A percentile compares a stretch with the other conserved stretches of the same genome.
Evolutionary conservation across 2,888 invertebrate species (phyloP).

Genomic region (Rotaria macrura): DNA sequence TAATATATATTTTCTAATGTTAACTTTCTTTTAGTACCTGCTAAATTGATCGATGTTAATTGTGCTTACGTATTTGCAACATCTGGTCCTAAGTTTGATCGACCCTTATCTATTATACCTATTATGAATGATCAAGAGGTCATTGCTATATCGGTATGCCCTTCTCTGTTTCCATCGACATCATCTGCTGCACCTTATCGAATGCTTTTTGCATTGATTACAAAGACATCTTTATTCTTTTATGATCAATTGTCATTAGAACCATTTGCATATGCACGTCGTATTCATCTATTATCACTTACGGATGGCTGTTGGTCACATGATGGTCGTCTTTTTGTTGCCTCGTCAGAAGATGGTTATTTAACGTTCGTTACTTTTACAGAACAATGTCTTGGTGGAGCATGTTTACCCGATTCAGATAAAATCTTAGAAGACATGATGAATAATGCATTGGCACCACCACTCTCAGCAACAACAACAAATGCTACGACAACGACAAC

Average conservation of each 20-base stretch:
- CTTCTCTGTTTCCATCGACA: conserved; percentile 23
- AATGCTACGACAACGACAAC: background rate
- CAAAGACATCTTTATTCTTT: conserved; percentile 68
- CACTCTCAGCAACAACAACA: background rate
- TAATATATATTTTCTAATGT: no score
- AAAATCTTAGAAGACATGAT: conserved; percentile 1
- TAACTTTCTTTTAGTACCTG: conserved; percentile 9
- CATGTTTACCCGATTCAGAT: background rate
- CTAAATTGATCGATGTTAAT: background rate
- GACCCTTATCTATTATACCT: background rate
- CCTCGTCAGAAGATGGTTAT: conserved; percentile 79
- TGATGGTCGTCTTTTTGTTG: conserved; percentile 65
- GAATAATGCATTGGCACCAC: background rate
- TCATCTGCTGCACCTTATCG: conserved; percentile 57
- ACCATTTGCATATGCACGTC: conserved; percentile 66
- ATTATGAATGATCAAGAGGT: conserved; percentile 26
- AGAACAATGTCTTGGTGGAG: background rate
- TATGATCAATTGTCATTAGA: conserved; percentile 74
- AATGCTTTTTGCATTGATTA: conserved; percentile 79
- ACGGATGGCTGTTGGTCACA: conserved; percentile 77
- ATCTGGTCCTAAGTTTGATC: background rate
- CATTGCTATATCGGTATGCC: conserved; percentile 22
- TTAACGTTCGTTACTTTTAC: conserved; percentile 71
- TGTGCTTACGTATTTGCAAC: conserved; percentile 17
- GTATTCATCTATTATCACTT: conserved; percentile 77